Base-by-base conservation (phyloP, 2,888 invertebrate species). In the Marasmarcha lunaedactyla region DNA sequence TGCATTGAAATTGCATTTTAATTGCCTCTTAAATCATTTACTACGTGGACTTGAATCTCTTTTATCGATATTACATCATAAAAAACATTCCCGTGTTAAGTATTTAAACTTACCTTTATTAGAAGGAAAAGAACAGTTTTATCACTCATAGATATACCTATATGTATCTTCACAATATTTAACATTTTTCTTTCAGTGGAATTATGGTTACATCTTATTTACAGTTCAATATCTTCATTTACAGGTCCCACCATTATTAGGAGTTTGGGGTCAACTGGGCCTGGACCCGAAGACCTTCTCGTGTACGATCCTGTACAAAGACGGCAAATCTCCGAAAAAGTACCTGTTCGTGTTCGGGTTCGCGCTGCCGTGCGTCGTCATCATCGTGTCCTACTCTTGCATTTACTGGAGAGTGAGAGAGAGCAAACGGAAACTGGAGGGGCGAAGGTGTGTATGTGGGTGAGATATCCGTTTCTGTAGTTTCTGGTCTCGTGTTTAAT, bases 181-280 rank as follows among this genome's bases (percentile, higher is more conserved):
- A n/a, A n/a, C n/a, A n/a, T n/a, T n/a, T n/a, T n/a, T n/a, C n/a
- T n/a, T n/a, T n/a, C n/a, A n/a, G n/a, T n/a, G n/a, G n/a, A n/a
- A n/a, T n/a, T n/a, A n/a, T n/a, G n/a, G n/a, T n/a, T n/a, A n/a
- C n/a, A n/a, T n/a, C n/a, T n/a, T n/a, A n/a, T n/a, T n/a, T n/a
- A n/a, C n/a, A n/a, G n/a, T 30, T 30, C n/a, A 9, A 36, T 42
- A n/a, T 33, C 71, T 85, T 15, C n/a, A n/a, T n/a, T n/a, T n/a
- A n/a, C 74, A 94, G 86, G 69, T 93, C 14, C 94, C 93, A 2
- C 92, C 95, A 0, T 77, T 94, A 14, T 69, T 93, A 7, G 94
- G 91, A 39, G 73, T 92, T 12, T 95, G 95, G 95, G 95, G 95
- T 11, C 88, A 87, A 51, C 85, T 96, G 46, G 95, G 95, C 0